Evolutionary conservation across 2,113 vertebrate genomes (phyloP).

Genomic region (Neogobius melanostomus): DNA sequence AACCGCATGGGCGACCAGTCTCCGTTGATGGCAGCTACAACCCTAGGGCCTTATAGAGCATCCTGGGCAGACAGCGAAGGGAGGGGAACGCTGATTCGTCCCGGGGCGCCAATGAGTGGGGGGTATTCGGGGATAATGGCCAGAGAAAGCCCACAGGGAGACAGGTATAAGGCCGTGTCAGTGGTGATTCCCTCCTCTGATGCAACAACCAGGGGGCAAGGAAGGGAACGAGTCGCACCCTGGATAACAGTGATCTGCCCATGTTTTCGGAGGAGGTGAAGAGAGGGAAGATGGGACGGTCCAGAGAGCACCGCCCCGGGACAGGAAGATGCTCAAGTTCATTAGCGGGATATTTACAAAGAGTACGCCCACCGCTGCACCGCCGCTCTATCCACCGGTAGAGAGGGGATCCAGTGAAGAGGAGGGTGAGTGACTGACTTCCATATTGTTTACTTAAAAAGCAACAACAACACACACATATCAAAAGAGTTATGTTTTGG

Average conservation of each 20-base stretch:
- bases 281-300: slow-evolving; percentile 68
- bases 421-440: slow-evolving; percentile 72
- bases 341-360: slow-evolving; percentile 97
- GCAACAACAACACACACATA: no score
- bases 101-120: slow-evolving; percentile 54
- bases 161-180: slow-evolving; percentile 70
- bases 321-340: slow-evolving; percentile 96
- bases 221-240: slow-evolving; percentile 89
- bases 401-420: slow-evolving; percentile 79
- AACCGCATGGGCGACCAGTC: slow-evolving; percentile 69
- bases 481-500: no score
- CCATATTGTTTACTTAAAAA: not conserved
- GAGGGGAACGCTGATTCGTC: slow-evolving; percentile 68
- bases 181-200: slow-evolving; percentile 66
- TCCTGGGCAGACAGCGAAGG: slow-evolving; percentile 90
- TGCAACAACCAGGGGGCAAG: slow-evolving; percentile 75
- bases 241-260: slow-evolving; percentile 93
- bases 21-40: slow-evolving; percentile 56
- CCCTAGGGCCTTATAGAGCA: slow-evolving; percentile 78
- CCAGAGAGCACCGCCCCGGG: slow-evolving; percentile 82
- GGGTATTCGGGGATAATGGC: slow-evolving; percentile 59
- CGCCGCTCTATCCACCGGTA: slow-evolving; percentile 68
- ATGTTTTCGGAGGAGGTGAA: slow-evolving; percentile 76
- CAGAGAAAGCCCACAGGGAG: slow-evolving; percentile 77
- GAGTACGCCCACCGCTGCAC: slow-evolving; percentile 75